phyloP scores from a whole-genome alignment of 2,113 vertebrate genomes.

The Elephantulus edwardii region DNA sequence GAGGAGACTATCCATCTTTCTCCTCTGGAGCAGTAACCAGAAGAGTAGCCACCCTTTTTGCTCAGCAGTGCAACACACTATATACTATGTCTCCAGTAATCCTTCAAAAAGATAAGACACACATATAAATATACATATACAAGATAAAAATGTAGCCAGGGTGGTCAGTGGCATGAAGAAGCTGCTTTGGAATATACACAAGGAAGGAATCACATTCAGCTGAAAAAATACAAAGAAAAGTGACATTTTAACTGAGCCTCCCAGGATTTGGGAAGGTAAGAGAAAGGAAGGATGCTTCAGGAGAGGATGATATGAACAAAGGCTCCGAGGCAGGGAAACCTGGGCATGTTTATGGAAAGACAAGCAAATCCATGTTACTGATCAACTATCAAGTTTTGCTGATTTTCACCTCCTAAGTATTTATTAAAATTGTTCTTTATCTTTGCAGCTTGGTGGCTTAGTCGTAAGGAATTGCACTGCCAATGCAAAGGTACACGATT shows the following conservation, averaged over 20 bases:
- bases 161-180: not conserved
- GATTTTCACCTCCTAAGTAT: not conserved
- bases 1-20: too few species aligned
- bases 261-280: not conserved
- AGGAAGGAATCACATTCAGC: not conserved
- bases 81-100: too few species aligned
- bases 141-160: slow-evolving; percentile 3
- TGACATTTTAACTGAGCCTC: not conserved
- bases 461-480: too few species aligned
- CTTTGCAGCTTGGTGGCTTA: too few species aligned
- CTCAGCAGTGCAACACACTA: too few species aligned
- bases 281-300: not conserved
- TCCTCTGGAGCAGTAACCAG: too few species aligned
- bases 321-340: not conserved
- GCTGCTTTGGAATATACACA: not conserved
- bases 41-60: too few species aligned
- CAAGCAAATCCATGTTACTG: not conserved
- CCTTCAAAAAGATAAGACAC: not conserved
- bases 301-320: not conserved
- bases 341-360: not conserved
- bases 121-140: not conserved
- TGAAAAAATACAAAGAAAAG: slow-evolving; percentile 22
- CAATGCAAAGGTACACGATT: too few species aligned
- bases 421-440: not conserved
- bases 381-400: not conserved